A percentile compares a stretch with the other conserved stretches of the same genome.
These are phyloP conservation scores for Phycodurus eques DNA, from an alignment of 2,113 vertebrate species.

Conservation along the genomic window DNA sequence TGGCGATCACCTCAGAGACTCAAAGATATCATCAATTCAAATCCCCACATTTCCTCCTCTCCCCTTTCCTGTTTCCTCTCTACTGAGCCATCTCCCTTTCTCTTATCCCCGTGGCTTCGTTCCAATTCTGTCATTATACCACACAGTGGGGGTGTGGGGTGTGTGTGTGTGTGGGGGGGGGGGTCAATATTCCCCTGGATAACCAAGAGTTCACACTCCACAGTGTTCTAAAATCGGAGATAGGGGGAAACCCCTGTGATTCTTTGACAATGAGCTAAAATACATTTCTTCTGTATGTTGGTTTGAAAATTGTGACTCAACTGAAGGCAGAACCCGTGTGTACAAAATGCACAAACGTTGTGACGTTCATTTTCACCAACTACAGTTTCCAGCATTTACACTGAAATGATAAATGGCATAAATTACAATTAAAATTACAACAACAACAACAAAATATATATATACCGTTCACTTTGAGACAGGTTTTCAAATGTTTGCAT, in stretches of 20 bases:
- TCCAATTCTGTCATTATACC: slow-evolving; percentile 69
- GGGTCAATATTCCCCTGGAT: slow-evolving; percentile 44
- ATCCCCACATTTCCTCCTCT: slow-evolving; percentile 34
- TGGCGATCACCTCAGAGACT: slow-evolving; percentile 45
- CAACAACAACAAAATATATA: neutral
- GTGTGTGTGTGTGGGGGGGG: slow-evolving; percentile 5
- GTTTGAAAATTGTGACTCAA: too few species aligned
- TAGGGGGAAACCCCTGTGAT: slow-evolving; percentile 23
- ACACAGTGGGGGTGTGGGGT: slow-evolving; percentile 39
- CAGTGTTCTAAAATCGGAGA: slow-evolving; percentile 35
- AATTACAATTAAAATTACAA: too few species aligned
- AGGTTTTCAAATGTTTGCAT: neutral
- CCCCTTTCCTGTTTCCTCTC: slow-evolving; percentile 28
- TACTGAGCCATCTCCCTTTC: slow-evolving; percentile 16
- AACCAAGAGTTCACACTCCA: slow-evolving; percentile 50
- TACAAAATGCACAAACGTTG: too few species aligned
- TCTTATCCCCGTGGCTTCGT: slow-evolving; percentile 58
- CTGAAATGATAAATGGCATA: too few species aligned
- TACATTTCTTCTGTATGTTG: too few species aligned
- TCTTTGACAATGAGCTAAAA: slow-evolving; percentile 11
- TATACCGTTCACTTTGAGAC: neutral
- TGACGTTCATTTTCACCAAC: too few species aligned
- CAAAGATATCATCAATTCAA: slow-evolving; percentile 59
- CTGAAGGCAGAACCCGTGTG: too few species aligned
- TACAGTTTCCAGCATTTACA: too few species aligned